Percentiles rank a stretch among this genome's conserved stretches.
phyloP scores from a whole-genome alignment of 2,797 vertebrate genomes.

The Falco peregrinus region DNA sequence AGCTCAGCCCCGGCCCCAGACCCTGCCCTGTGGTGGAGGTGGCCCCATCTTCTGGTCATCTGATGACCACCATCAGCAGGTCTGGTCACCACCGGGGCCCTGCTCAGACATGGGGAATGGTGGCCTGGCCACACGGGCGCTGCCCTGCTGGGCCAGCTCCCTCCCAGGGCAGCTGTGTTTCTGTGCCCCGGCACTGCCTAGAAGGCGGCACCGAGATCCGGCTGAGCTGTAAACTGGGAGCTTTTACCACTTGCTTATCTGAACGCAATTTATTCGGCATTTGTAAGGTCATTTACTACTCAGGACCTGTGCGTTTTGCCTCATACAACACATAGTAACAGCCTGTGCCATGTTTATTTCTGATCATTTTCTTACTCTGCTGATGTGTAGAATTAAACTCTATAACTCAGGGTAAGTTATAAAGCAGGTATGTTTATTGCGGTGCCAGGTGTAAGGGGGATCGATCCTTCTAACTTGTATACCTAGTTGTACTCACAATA shows the following conservation, averaged over 20 bases:
- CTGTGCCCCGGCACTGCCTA: not conserved
- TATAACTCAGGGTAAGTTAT: too few species aligned
- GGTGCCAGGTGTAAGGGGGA: too few species aligned
- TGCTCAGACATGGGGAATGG: rapidly evolving
- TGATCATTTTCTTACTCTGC: not conserved
- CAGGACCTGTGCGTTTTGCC: not conserved
- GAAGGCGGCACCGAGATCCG: not conserved
- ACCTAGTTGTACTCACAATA: too few species aligned
- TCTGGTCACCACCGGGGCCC: not conserved
- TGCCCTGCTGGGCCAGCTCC: rapidly evolving
- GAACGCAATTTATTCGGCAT: not conserved
- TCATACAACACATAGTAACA: not conserved
- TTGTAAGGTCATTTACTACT: not conserved
- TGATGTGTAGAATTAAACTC: too few species aligned
- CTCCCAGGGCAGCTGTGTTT: rapidly evolving
- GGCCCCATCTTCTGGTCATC: not conserved
- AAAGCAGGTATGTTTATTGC: too few species aligned
- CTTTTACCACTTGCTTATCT: not conserved
- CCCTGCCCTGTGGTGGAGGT: not conserved
- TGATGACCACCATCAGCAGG: not conserved
- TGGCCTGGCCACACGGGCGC: rapidly evolving
- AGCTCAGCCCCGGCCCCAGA: not conserved
- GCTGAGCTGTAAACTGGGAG: not conserved
- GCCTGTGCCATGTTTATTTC: rapidly evolving
- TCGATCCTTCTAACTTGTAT: too few species aligned